Evolutionary conservation across 2,113 vertebrate species (phyloP), one percentile per base, ranked within the genome.

Genomic region (Damaliscus lunatus): DNA sequence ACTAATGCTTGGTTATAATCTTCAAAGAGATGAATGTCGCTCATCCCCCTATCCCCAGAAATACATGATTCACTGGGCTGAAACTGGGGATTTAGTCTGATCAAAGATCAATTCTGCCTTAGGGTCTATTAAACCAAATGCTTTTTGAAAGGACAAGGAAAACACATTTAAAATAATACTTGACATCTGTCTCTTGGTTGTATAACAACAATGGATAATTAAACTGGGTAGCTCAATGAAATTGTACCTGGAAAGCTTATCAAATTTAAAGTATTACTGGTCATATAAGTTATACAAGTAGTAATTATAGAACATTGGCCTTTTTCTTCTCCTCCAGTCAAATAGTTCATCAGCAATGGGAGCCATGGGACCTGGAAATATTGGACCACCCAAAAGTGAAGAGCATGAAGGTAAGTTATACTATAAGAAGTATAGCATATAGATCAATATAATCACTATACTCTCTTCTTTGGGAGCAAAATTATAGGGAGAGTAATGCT

Each of bases 331-430:
- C 16, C 46, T 33, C 31, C 59, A 98, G 98, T 13, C 59, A 94
- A 62, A 60, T 36, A 59, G 5, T 89, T 82, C 96, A 81, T 77
- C 91, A 88, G 10, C 71, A 31, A 11, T 90, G 60, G 97, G 96
- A 94, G 74, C 97, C 74, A 97, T 98, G 96, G 53, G 90, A 36
- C 97, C 98, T 90, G 98, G 97, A 16, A 84, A 97, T 97, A 98
- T 98, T 98, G 98, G 98, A 77, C 89, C 94, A 71, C 67, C 92
- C 59, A 81, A 96, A 95, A 64, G 1, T 57, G 85, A 98, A 90
- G 94, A 85, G 7, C 1, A 36, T 29, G 55, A 81, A 94, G 64
- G 98, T 97, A 96, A 96, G 64, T 93, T 96, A 71, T 90, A 92
- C 40, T 43, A 77, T 77, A 77, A 43, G 15, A 90, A 98, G 74